phyloP scores from a whole-genome alignment of 2,888 invertebrate genomes.

The Mythimna impura region DNA sequence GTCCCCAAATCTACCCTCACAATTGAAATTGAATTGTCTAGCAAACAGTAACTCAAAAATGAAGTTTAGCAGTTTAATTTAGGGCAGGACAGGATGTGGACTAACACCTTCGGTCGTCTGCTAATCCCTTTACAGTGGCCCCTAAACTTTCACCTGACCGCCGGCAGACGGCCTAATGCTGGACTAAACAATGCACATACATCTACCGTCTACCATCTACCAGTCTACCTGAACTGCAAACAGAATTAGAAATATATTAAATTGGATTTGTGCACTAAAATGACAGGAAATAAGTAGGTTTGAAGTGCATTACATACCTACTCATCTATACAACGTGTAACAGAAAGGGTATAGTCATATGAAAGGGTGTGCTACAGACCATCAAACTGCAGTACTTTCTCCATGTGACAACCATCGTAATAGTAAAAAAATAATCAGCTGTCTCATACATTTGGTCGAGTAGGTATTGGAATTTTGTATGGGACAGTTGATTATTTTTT shows the following conservation, averaged over 20 bases:
- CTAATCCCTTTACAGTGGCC: constrained; percentile 77
- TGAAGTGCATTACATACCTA: no score
- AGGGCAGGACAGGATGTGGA: constrained; percentile 64
- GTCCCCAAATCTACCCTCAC: constrained; percentile 11
- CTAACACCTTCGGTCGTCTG: constrained; percentile 73
- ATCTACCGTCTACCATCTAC: constrained; percentile 27
- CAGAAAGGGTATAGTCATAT: no score
- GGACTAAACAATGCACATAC: constrained; percentile 73
- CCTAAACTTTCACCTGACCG: constrained; percentile 83
- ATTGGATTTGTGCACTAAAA: constrained; percentile 2
- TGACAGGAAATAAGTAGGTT: no score
- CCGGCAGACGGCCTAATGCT: constrained; percentile 78
- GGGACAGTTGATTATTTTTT: no score
- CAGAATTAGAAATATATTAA: constrained; percentile 3
- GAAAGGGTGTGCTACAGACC: no score
- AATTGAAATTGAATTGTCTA: constrained; percentile 44
- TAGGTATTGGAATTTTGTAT: no score
- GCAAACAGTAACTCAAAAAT: constrained; percentile 62
- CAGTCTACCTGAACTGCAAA: constrained; percentile 13
- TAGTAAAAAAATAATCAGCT: no score
- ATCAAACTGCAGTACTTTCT: no score
- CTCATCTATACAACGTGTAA: no score
- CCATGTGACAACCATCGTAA: no score
- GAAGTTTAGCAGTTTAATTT: constrained; percentile 66
- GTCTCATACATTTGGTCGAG: no score